Base-by-base conservation (phyloP, 1,140 invertebrate species). In the Drosophila tristis region DNA sequence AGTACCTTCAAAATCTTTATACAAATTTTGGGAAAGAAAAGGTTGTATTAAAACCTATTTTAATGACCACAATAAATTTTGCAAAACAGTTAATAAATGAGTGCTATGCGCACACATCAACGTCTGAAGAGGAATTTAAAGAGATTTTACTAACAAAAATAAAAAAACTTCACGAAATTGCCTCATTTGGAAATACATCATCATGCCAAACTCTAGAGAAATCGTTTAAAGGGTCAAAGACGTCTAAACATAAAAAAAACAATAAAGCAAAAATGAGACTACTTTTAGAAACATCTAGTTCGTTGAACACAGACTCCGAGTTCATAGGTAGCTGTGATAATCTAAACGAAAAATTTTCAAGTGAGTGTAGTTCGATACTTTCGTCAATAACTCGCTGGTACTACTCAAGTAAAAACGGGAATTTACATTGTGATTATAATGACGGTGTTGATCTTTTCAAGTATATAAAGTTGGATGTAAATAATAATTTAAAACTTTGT, bases 391-490 rank as follows among this genome's bases (percentile, higher is more conserved):
- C 9, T 11, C 11, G 26, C 8, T 5, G 13, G 11, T 23, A 15
- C n/a, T 4, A n/a, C 23, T 15, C n/a, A 2, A 67, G 43, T 6
- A 54, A 47, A 43, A n/a, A 61, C 7, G 35, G 0, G 20, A 53
- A 45, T 9, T 20, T 16, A 2, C 16, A 58, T 29, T 9, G 53
- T 0, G 62, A 77, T 31, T 89, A 85, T 49, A 71, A 71, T 25
- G 89, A 91, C 63, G 84, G 68, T 16, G 79, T 90, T 44, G 65
- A 87, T 57, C 58, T 90, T 35, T 64, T 58, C 0, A 78, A 81
- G 45, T 90, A 87, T 68, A 78, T 87, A 11, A 86, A 81, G 45
- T 23, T 86, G 15, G 86, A 87, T 31, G 60, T 81, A 4, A 39
- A 39, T 39, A 39, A 11, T 15, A 65, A 55, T 9, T 49, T 42